Conservation (phyloP, 2,113 vertebrate species). For the Leiothrix lutea region DNA sequence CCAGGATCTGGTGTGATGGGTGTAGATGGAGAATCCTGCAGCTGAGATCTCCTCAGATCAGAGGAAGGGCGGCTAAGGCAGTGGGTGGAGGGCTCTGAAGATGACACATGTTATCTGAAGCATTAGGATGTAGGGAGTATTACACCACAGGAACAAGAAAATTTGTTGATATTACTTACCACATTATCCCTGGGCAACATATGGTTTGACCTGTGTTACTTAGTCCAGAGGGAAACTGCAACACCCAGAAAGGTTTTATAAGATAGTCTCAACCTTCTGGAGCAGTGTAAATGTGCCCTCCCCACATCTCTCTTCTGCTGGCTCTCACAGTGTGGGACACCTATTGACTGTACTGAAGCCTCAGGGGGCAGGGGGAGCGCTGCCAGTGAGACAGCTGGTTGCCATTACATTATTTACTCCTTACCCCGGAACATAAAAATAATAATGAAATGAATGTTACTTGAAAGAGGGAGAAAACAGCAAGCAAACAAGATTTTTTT, state of each 20-base stretch:
- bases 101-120: background rate
- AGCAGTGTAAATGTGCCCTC: background rate
- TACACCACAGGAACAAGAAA: background rate
- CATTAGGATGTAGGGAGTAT: background rate
- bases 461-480: constrained; percentile 5
- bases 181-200: fast-evolving
- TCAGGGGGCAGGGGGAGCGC: background rate
- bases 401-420: constrained; percentile 53
- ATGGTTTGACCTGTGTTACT: background rate
- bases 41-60: background rate
- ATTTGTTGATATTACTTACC: background rate
- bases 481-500: constrained; percentile 22
- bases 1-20: background rate
- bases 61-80: background rate
- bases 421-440: constrained; percentile 30
- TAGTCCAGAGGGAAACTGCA: fast-evolving
- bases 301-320: background rate
- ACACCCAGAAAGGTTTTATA: background rate
- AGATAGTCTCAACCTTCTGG: background rate
- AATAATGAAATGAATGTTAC: constrained; percentile 24
- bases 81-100: background rate
- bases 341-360: background rate
- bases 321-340: background rate
- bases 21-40: background rate
- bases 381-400: constrained; percentile 33